A percentile compares a stretch with the other conserved stretches of the same genome.
Conservation (phyloP, 2,888 invertebrate species). For the Eustalomyia histrio region DNA sequence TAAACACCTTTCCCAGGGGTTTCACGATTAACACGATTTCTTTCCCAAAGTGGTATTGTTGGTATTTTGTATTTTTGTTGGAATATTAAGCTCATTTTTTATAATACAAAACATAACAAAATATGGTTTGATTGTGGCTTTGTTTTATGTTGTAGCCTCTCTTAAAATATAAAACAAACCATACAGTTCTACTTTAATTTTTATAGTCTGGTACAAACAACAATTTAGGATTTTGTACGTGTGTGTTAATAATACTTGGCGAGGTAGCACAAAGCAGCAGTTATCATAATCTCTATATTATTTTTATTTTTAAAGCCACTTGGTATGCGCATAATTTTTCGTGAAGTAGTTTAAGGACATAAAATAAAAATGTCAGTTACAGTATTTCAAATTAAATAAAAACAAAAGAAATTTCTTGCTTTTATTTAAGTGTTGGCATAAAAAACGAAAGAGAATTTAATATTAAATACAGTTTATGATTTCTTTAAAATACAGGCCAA, state of each 20-base stretch:
- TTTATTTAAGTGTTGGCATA: neutral
- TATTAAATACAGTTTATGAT: slow-evolving; percentile 40
- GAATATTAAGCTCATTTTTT: slow-evolving; percentile 29
- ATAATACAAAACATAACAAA: neutral
- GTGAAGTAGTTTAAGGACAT: slow-evolving; percentile 53
- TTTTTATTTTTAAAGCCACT: slow-evolving; percentile 57
- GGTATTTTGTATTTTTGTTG: neutral
- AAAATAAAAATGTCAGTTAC: slow-evolving; percentile 61
- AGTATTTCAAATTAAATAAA: slow-evolving; percentile 32
- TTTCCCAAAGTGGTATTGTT: neutral
- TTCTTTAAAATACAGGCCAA: slow-evolving; percentile 24
- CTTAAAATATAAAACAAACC: neutral
- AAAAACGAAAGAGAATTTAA: slow-evolving; percentile 19
- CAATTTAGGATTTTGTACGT: neutral
- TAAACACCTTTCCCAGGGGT: too few relatives aligned
- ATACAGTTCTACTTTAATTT: neutral
- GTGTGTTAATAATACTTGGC: slow-evolving; percentile 7
- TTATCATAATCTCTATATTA: slow-evolving; percentile 56
- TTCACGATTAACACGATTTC: neutral
- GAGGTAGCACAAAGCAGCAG: slow-evolving; percentile 18
- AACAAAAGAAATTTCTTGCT: neutral
- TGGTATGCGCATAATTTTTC: slow-evolving; percentile 64
- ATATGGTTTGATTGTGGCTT: slow-evolving; percentile 2
- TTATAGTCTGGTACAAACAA: neutral
- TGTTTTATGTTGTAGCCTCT: neutral